phyloP scores from a whole-genome alignment of 92 coral and sea anemone genomes.

The Porites rus region DNA sequence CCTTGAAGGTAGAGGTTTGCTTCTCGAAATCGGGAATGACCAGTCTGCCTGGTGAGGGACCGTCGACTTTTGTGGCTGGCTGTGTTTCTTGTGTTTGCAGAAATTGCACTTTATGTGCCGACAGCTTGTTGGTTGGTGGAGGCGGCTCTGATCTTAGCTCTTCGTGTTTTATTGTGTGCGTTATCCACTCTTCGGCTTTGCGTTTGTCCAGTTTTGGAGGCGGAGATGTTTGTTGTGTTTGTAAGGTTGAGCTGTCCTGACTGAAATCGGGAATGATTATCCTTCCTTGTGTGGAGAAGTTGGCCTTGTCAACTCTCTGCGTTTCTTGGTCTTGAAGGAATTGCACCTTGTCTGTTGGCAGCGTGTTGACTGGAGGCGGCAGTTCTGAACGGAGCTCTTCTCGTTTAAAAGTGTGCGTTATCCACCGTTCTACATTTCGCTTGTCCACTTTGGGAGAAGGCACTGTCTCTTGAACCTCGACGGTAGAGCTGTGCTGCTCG shows the following conservation, averaged over 20 bases:
- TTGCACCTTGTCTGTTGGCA: not conserved
- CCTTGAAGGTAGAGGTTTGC: no score
- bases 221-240: not conserved
- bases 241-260: not conserved
- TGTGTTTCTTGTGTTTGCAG: no score
- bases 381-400: slow-evolving; percentile 1
- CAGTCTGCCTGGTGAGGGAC: no score
- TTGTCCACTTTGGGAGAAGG: slow-evolving; percentile 9
- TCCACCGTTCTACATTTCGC: not conserved
- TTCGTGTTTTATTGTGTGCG: no score
- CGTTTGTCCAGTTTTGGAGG: not conserved
- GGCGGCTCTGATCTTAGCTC: no score
- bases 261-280: not conserved
- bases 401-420: not conserved
- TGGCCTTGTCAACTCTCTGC: not conserved
- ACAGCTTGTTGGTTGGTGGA: no score
- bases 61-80: no score
- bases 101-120: no score
- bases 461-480: not conserved
- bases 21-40: no score
- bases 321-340: not conserved
- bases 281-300: not conserved
- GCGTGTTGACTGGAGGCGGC: not conserved
- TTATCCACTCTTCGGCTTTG: not conserved
- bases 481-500: not conserved